phyloP scores from a whole-genome alignment of 2,888 invertebrate genomes.

The Belgica antarctica region DNA sequence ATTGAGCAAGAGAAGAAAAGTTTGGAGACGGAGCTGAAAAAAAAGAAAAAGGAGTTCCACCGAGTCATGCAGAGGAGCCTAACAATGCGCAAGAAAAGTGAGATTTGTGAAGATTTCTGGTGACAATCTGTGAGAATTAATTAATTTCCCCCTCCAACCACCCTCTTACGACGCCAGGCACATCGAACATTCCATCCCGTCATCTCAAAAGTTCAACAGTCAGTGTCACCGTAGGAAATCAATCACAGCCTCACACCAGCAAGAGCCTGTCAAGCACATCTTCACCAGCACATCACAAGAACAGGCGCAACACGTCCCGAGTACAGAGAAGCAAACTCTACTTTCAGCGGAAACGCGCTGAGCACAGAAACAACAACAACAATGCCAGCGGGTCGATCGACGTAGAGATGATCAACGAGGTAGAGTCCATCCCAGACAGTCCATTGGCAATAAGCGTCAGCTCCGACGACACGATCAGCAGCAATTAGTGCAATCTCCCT shows the following conservation, averaged over 20 bases:
- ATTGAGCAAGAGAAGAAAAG: slow-evolving; percentile 38
- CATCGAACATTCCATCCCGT: neutral
- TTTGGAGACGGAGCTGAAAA: neutral
- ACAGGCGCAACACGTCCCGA: neutral
- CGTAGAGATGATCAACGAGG: neutral
- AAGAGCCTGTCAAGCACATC: neutral
- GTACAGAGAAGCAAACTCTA: neutral
- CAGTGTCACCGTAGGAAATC: neutral
- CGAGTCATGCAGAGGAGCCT: neutral
- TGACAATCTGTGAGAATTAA: neutral
- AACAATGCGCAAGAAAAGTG: neutral
- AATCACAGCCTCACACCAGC: neutral
- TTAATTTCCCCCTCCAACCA: neutral
- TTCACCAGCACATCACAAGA: neutral
- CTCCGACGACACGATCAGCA: neutral
- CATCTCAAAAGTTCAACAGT: neutral
- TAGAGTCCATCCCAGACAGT: neutral
- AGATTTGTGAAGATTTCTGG: neutral
- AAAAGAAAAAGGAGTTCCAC: neutral
- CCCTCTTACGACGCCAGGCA: too few relatives aligned
- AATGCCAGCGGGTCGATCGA: neutral
- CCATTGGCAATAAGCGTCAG: neutral
- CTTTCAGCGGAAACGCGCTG: neutral
- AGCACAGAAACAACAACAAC: neutral
- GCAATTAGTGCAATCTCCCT: too few relatives aligned